Percentiles rank a stretch among this genome's conserved stretches.
Conservation (phyloP, 2,888 invertebrate species). For the Eristalinus sepulchralis region DNA sequence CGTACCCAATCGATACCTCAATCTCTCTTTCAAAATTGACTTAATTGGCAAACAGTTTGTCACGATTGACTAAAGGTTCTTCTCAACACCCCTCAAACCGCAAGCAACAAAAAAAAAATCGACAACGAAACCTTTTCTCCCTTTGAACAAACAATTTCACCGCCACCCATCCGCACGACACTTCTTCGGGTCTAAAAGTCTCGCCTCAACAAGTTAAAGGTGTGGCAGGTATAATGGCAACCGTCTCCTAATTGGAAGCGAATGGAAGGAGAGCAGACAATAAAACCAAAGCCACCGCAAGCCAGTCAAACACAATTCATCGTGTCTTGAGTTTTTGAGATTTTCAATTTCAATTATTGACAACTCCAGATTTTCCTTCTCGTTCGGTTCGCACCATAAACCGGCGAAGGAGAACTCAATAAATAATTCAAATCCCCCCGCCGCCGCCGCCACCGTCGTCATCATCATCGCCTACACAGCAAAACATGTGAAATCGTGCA, state of each 20-base stretch:
- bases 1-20: background rate
- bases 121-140: background rate
- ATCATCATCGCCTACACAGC: background rate
- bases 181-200: conserved; percentile 44
- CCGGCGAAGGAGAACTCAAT: conserved; percentile 27
- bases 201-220: conserved; percentile 62
- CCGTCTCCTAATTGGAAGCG: conserved; percentile 50
- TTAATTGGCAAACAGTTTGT: background rate
- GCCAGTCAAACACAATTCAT: conserved; percentile 35
- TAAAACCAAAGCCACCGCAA: conserved; percentile 25
- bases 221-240: conserved; percentile 42
- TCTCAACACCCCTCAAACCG: background rate
- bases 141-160: background rate
- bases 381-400: background rate
- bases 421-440: conserved; percentile 51
- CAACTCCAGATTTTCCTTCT: background rate
- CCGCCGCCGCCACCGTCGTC: background rate
- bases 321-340: conserved; percentile 35
- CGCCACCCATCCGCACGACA: background rate
- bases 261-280: conserved; percentile 33
- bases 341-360: conserved; percentile 64
- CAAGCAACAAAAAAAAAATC: background rate
- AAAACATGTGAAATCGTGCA: conserved; percentile 18
- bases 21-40: background rate
- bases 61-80: background rate